These are phyloP conservation scores for Myodes glareolus DNA, from an alignment of 2,113 vertebrate species.

Conservation along the genomic window DNA sequence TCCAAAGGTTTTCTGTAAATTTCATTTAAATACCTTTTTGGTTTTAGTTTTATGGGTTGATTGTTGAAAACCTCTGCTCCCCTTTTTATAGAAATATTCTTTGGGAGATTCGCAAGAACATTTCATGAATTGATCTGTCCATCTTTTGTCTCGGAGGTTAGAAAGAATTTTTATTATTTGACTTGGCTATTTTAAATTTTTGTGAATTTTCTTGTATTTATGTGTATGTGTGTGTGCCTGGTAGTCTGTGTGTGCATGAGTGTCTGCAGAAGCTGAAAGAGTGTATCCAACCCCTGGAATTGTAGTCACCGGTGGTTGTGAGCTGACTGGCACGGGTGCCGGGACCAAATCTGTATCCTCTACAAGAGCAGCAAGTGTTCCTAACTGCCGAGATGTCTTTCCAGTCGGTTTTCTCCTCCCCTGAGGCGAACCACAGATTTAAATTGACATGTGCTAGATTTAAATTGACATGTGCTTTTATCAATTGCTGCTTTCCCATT, in stretches of 20 bases:
- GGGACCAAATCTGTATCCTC: background rate
- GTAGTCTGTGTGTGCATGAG: background rate
- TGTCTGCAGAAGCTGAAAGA: background rate
- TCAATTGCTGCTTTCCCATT: background rate
- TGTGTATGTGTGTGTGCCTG: background rate
- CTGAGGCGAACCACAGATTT: background rate
- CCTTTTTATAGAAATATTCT: background rate
- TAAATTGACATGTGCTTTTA: background rate
- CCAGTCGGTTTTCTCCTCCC: background rate
- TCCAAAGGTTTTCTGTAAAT: background rate
- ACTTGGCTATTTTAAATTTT: background rate
- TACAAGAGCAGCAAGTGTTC: background rate
- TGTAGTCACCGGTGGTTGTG: background rate
- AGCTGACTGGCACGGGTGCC: background rate
- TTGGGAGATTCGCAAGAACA: background rate
- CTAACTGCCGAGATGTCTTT: background rate
- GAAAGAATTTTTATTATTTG: background rate
- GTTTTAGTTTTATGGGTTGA: background rate
- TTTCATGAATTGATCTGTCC: background rate
- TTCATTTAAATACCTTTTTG: background rate
- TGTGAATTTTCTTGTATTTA: background rate
- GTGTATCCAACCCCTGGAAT: too few species aligned
- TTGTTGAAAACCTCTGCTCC: background rate
- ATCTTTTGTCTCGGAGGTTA: background rate
- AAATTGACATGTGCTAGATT: background rate